These are phyloP conservation scores for Sterna hirundo DNA, from an alignment of 2,113 vertebrate species.

Conservation along the genomic window DNA sequence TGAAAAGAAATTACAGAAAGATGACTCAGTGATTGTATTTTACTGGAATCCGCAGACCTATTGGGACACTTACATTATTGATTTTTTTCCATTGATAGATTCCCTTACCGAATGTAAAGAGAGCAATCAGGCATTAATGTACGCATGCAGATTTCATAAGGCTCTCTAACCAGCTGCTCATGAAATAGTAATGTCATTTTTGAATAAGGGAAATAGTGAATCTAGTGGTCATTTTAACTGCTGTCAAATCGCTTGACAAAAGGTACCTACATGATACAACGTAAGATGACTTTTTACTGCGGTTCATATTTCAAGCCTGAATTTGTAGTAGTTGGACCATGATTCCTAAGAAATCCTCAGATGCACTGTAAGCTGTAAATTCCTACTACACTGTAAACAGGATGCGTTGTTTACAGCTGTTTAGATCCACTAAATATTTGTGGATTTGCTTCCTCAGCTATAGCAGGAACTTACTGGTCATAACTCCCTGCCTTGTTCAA, in stretches of 20 bases:
- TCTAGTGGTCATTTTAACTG: background rate
- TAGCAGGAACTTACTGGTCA: constrained; percentile 69
- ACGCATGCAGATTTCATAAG: constrained; percentile 8
- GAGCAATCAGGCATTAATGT: background rate
- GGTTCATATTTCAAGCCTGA: constrained; percentile 35
- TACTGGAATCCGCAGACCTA: background rate
- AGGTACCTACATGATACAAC: background rate
- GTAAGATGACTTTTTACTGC: background rate
- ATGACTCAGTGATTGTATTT: background rate
- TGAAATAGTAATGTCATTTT: constrained; percentile 18
- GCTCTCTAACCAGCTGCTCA: constrained; percentile 3
- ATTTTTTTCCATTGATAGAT: background rate
- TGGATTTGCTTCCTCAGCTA: constrained; percentile 79
- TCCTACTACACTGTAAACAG: constrained; percentile 59
- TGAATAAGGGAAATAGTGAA: constrained; percentile 33
- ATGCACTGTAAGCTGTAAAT: constrained; percentile 60
- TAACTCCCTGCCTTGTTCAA: constrained; percentile 81
- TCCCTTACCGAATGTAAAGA: background rate
- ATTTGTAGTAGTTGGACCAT: background rate
- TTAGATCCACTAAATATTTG: constrained; percentile 73
- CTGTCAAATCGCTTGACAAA: constrained; percentile 5
- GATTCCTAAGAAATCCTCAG: constrained; percentile 58
- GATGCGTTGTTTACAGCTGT: constrained; percentile 76
- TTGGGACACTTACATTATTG: background rate
- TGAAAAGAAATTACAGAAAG: background rate